Evolutionary conservation across 2,888 invertebrate genomes (phyloP).

Genomic region (Petrolisthes manimaculis): DNA sequence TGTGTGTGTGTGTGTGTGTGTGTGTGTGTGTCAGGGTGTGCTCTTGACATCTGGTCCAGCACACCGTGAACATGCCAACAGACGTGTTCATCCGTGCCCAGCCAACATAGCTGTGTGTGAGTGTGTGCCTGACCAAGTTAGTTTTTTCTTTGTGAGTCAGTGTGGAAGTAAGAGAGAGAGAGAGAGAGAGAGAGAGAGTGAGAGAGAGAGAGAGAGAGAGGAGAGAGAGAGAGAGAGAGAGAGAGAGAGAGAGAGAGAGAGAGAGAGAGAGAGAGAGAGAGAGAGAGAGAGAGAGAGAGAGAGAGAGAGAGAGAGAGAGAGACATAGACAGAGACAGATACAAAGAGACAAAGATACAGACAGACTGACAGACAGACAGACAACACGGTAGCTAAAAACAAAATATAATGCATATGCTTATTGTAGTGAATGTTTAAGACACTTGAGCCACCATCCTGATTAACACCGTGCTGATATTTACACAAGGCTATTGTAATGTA

Average conservation of each 20-base stretch:
- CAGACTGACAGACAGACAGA: conserved; percentile 7
- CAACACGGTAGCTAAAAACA: too few relatives aligned
- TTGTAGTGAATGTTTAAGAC: too few relatives aligned
- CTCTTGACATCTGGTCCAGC: background rate
- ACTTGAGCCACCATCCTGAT: too few relatives aligned
- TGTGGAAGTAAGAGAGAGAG: background rate
- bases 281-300: conserved; percentile 18
- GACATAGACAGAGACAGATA: conserved; percentile 3
- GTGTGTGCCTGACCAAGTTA: too few relatives aligned
- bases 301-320: conserved; percentile 11
- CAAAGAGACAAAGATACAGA: conserved; percentile 6
- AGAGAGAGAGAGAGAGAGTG: background rate
- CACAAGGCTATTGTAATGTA: too few relatives aligned
- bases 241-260: conserved; percentile 18
- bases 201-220: background rate
- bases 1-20: background rate
- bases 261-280: conserved; percentile 18
- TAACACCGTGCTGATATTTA: too few relatives aligned
- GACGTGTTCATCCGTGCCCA: background rate
- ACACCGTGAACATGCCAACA: background rate
- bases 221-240: background rate
- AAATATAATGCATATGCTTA: too few relatives aligned
- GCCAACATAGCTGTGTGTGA: background rate
- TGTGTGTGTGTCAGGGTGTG: background rate
- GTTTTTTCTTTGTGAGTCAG: background rate